Evolutionary conservation across 2,888 invertebrate species (phyloP), one percentile per base, ranked within the genome.

Genomic region (Rotaria sp.): DNA sequence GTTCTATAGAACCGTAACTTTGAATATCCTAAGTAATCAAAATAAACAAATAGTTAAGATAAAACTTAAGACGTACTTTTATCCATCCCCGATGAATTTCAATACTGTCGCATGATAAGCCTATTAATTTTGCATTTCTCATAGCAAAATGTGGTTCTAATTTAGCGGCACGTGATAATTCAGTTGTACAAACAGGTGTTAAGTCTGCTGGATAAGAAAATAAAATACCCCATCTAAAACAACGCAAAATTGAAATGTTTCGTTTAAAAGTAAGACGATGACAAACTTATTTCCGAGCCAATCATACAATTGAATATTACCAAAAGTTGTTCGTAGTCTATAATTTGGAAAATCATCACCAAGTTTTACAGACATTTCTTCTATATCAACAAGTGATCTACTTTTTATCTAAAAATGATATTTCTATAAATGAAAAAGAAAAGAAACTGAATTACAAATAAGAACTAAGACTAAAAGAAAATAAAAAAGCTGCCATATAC

Each of bases 121-220:
- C 97, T 89, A 97, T 95, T 18, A 96, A 93, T 92, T 97, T 96
- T 0, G 95, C 94, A 88, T 94, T 94, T 3, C 96, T 93, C 89
- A 94, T 94, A 26, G 92, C 89, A 90, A 97, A 97, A 90, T 96
- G 95, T 0, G 94, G 94, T 87, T 93, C 89, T 84, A 96, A 91
- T 87, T 94, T 92, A 0, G 94, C 93, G 1, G 95, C 94, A 87
- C 94, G 92, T 0, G 95, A 94, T 85, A 99, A 92, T 92, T 98
- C 98, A 0, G 97, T 98, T 0, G 98, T 99, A 90, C 98, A 98
- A 0, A 99, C 97, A 0, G 98, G 98, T 0, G 98, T 99, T 91
- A 95, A 99, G 91, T 98, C 98, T 50, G 96, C 95, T 0, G 98
- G 98, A 92, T 99, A 98, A 0, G 97, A 97, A 91, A 98, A 98